Conservation (phyloP, 2,113 vertebrate genomes). For the Cromileptes altivelis region DNA sequence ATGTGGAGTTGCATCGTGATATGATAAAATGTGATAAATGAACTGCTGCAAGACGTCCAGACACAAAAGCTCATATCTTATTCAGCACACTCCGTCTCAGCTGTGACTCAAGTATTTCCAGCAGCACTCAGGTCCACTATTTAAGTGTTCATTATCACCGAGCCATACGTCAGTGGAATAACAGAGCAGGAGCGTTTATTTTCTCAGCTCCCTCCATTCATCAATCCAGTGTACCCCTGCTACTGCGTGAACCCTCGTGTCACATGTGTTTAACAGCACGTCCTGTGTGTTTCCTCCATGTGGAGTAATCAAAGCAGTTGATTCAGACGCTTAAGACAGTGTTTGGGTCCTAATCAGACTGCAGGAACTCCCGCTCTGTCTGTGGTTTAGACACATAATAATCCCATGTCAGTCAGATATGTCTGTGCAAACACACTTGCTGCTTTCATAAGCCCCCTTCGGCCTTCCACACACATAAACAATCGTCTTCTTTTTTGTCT, state of each 20-base stretch:
- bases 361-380: constrained; percentile 51
- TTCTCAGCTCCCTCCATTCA: constrained; percentile 69
- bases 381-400: constrained; percentile 70
- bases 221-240: constrained; percentile 61
- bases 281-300: constrained; percentile 14
- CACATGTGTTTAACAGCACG: constrained; percentile 55
- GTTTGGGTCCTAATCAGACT: constrained; percentile 66
- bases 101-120: constrained; percentile 44
- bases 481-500: constrained; percentile 33
- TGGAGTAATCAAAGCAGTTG: constrained; percentile 49
- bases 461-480: constrained; percentile 34
- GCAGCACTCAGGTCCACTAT: constrained; percentile 18
- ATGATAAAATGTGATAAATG: constrained; percentile 22
- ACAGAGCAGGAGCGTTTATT: constrained; percentile 76
- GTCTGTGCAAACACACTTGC: constrained; percentile 60
- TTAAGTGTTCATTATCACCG: constrained; percentile 50
- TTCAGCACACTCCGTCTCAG: not conserved
- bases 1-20: not conserved
- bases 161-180: constrained; percentile 74
- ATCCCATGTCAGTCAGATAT: constrained; percentile 66
- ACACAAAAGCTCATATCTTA: constrained; percentile 5
- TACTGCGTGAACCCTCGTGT: constrained; percentile 66
- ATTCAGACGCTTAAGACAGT: constrained; percentile 36
- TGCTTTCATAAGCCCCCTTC: constrained; percentile 24
- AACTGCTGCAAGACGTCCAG: constrained; percentile 5